Evolutionary conservation across 2,888 invertebrate species (phyloP), one percentile per base, ranked within the genome.

Genomic region (Ariolimax columbianus): DNA sequence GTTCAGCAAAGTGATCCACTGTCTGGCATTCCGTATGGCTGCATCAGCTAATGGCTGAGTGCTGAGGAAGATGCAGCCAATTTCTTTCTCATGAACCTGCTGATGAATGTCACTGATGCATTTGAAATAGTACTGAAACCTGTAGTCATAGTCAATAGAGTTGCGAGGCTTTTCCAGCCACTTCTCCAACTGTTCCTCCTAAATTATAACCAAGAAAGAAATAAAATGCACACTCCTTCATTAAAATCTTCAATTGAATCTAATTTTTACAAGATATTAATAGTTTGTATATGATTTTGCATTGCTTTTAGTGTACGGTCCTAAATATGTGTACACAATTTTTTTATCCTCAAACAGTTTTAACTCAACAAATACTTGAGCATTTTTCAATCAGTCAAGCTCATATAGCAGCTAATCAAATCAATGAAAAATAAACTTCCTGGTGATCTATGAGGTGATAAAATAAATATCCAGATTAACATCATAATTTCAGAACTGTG

Each of bases 1-100:
- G 0, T 97, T 97, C n/a, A 98, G 94, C 63, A 95, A 95, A 82
- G 95, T 95, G 90, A 97, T 97, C 97, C 98, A 98, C 90, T 97
- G 96, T 66, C 95, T 95, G 9, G 97, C 96, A 94, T 97, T 97
- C 7, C 95, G 95, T 87, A 96, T 96, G 83, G 97, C 96, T 78
- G 95, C 96, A 51, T 95, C 94, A 87, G 97, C 95, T 40, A 98
- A 95, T 0, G 97, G 96, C n/a, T 95, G 93, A 87, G 97, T 95
- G 94, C 97, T 97, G 55, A 98, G 95, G 80, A 94, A 90, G 79
- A 94, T 91, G 89, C 92, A 94, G 63, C 92, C 92, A 87, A 92
- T 91, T 66, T 92, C 90, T 66, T 78, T 78, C 59, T 63, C 40
- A n/a, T 78, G 59, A 26, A 3, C 66, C 43, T 78, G 78, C 30